Conservation (phyloP, 2,797 vertebrate genomes). For the Xenentodon cancila region DNA sequence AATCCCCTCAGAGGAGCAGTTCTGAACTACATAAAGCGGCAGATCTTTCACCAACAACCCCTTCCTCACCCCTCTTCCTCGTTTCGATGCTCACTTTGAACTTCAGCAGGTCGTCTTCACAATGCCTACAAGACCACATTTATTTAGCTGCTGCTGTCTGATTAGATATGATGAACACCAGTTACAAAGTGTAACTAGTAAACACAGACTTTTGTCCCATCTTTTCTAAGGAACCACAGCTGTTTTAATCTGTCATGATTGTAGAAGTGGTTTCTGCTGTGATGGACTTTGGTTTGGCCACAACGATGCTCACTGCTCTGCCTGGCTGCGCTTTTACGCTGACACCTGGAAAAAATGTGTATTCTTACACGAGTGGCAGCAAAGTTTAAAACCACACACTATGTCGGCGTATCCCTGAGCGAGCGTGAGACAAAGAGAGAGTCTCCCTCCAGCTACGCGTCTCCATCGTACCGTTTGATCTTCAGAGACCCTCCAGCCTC, state of each 20-base stretch:
- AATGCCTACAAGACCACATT: too few relatives aligned
- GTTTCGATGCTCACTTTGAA: too few relatives aligned
- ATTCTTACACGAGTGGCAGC: constrained; percentile 6
- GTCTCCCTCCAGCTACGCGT: constrained; percentile 23
- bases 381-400: constrained; percentile 20
- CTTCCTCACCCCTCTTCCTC: too few relatives aligned
- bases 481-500: constrained; percentile 12
- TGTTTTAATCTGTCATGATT: not conserved
- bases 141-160: too few relatives aligned
- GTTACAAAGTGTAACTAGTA: too few relatives aligned
- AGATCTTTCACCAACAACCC: too few relatives aligned
- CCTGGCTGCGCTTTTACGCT: constrained; percentile 8
- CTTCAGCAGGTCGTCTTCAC: too few relatives aligned
- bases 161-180: not conserved
- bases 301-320: not conserved
- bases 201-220: constrained; percentile 6
- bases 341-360: not conserved
- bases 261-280: not conserved
- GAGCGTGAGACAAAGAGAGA: not conserved
- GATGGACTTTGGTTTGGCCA: not conserved
- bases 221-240: not conserved
- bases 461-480: constrained; percentile 33
- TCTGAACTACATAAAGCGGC: too few relatives aligned
- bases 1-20: too few relatives aligned
- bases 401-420: not conserved